These are phyloP conservation scores for Allobates femoralis DNA, from an alignment of 2,797 vertebrate species.

Conservation along the genomic window DNA sequence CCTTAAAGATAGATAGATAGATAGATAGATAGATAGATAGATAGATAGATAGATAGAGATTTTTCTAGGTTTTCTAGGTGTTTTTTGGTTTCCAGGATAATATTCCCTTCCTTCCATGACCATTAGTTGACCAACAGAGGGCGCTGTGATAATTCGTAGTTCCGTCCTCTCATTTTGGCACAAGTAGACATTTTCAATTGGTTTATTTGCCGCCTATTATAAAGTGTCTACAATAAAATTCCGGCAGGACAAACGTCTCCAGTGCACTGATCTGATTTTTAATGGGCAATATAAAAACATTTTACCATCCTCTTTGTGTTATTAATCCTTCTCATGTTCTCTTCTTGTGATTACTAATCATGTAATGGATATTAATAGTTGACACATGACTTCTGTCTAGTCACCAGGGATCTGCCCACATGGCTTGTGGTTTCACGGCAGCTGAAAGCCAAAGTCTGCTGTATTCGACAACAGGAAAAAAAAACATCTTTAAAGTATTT, in stretches of 20 bases:
- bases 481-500: not conserved
- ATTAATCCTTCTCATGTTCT: not conserved
- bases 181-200: not conserved
- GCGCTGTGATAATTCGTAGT: not conserved
- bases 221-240: not conserved
- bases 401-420: not conserved
- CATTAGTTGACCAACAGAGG: not conserved
- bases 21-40: too few species aligned
- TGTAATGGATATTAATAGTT: not conserved
- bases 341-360: not conserved
- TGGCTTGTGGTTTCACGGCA: not conserved
- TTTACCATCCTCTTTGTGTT: not conserved
- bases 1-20: too few species aligned
- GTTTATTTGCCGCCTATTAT: not conserved
- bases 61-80: too few species aligned
- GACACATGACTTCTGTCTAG: not conserved
- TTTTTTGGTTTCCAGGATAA: not conserved
- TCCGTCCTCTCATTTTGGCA: not conserved
- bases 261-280: not conserved
- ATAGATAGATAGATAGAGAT: too few species aligned
- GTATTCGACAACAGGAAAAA: not conserved
- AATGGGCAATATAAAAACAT: slow-evolving; percentile 20
- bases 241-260: not conserved
- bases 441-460: not conserved
- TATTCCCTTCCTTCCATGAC: not conserved